Evolutionary conservation across 1,140 invertebrate genomes (phyloP).

Genomic region (Globodera rostochiensis): DNA sequence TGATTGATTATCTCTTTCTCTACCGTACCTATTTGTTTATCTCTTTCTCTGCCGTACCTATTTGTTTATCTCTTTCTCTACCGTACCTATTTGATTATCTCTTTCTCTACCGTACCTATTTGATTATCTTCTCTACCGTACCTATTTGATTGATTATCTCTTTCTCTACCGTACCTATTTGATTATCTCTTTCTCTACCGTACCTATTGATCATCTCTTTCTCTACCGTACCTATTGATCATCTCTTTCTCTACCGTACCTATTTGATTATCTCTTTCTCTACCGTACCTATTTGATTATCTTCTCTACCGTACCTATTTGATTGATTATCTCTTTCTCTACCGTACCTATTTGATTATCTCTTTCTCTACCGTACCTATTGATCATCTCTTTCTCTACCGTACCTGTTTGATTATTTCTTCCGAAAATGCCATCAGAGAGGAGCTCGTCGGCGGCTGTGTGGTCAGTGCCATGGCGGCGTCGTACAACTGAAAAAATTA

Average conservation of each 20-base stretch:
- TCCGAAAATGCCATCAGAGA: slow-evolving; percentile 51
- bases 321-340: slow-evolving; percentile 50
- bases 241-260: not conserved
- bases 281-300: not conserved
- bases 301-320: slow-evolving; percentile 37
- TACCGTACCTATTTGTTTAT: slow-evolving; percentile 1
- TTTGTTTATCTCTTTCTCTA: no score
- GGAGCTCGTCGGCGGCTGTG: slow-evolving; percentile 34
- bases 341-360: no score
- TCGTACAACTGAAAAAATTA: not conserved
- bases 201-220: slow-evolving; percentile 54
- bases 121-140: not conserved
- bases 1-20: no score
- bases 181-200: not conserved
- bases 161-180: slow-evolving; percentile 43
- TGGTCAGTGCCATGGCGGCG: slow-evolving; percentile 45
- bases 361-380: not conserved
- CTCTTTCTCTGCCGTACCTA: not conserved
- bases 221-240: no score
- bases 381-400: not conserved
- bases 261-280: slow-evolving; percentile 4
- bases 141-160: slow-evolving; percentile 6
- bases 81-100: slow-evolving; percentile 51
- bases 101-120: slow-evolving; percentile 20
- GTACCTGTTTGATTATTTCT: slow-evolving; percentile 54